These are phyloP conservation scores for Chrysocyon brachyurus DNA, from an alignment of 2,797 vertebrate species.

Conservation along the genomic window DNA sequence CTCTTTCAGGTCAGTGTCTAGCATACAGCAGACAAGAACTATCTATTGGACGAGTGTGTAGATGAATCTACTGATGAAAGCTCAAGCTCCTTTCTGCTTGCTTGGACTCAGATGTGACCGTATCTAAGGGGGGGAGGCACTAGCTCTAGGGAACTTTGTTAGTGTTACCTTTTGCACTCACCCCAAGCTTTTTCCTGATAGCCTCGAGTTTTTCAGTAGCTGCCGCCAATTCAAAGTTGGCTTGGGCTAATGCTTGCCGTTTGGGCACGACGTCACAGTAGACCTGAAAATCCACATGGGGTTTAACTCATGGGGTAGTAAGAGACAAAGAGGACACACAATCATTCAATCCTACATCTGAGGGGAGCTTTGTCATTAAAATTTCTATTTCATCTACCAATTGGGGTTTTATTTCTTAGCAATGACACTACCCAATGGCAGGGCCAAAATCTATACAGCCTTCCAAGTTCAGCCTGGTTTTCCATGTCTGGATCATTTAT, in stretches of 20 bases:
- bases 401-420: background rate
- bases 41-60: background rate
- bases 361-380: background rate
- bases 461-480: background rate
- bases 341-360: background rate
- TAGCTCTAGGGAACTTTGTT: background rate
- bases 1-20: background rate
- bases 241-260: constrained; percentile 88
- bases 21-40: background rate
- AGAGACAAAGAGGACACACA: background rate
- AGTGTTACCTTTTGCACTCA: constrained; percentile 81
- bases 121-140: background rate
- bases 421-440: background rate
- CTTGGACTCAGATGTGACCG: background rate
- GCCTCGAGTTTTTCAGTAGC: constrained; percentile 90
- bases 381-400: background rate
- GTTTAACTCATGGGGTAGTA: background rate
- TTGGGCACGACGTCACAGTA: constrained; percentile 93
- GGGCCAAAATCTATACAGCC: background rate
- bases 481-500: background rate
- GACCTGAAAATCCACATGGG: constrained; percentile 85
- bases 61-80: background rate
- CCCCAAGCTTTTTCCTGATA: constrained; percentile 91
- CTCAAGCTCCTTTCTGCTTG: background rate
- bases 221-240: constrained; percentile 90